A percentile compares a stretch with the other conserved stretches of the same genome.
Conservation (phyloP, 2,113 vertebrate genomes). For the Collichthys lucidus region DNA sequence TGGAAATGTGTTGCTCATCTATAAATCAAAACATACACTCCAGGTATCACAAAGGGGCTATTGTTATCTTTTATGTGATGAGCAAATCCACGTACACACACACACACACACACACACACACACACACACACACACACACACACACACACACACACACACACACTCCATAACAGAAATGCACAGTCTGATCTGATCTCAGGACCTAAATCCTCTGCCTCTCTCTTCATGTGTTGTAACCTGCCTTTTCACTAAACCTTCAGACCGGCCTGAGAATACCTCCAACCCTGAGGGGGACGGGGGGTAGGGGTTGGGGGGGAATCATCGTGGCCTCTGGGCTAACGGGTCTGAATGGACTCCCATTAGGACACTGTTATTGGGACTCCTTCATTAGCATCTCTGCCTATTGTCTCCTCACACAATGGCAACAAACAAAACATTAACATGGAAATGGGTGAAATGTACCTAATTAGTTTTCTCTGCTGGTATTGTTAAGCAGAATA, state of each 20-base stretch:
- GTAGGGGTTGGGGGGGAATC: conserved; percentile 71
- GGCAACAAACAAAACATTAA: conserved; percentile 96
- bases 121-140: too few relatives aligned
- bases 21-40: too few relatives aligned
- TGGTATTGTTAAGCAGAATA: conserved; percentile 87
- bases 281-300: conserved; percentile 83
- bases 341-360: conserved; percentile 91
- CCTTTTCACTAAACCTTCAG: conserved; percentile 81
- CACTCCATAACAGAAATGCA: too few relatives aligned
- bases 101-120: too few relatives aligned
- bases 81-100: too few relatives aligned
- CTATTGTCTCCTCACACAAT: conserved; percentile 92
- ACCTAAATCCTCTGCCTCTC: too few relatives aligned
- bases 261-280: conserved; percentile 81
- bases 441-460: conserved; percentile 94
- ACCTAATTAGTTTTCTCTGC: conserved; percentile 92
- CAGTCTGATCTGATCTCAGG: too few relatives aligned
- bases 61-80: too few relatives aligned
- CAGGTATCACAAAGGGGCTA: too few relatives aligned
- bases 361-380: conserved; percentile 88
- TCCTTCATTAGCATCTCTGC: conserved; percentile 91
- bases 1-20: too few relatives aligned
- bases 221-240: conserved; percentile 89
- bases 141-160: too few relatives aligned
- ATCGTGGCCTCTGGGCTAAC: conserved; percentile 83